Percentiles rank a stretch among this genome's conserved stretches.
Evolutionary conservation across 2,797 vertebrate genomes (phyloP).

Genomic region (Ficedula albicollis): DNA sequence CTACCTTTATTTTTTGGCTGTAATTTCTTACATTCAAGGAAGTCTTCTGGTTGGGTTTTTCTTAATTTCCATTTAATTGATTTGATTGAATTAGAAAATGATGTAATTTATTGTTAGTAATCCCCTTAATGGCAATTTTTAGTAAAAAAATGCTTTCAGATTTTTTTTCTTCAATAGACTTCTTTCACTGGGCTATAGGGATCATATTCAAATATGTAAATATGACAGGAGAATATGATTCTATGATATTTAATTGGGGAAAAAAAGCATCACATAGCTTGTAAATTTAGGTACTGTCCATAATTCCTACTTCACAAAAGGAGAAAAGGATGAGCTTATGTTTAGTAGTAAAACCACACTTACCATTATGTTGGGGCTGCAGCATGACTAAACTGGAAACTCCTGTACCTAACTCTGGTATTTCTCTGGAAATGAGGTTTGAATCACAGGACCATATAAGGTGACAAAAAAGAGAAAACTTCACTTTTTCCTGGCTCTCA

Average conservation of each 20-base stretch:
- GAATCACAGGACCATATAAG: not conserved
- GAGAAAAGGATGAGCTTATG: not conserved
- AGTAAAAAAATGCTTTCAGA: not conserved
- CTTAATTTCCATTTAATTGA: not conserved
- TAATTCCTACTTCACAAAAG: not conserved
- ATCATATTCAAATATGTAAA: not conserved
- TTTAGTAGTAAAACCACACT: not conserved
- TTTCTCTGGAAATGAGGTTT: constrained; percentile 24
- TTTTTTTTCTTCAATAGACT: not conserved
- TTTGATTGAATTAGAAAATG: not conserved
- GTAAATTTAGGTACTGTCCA: not conserved
- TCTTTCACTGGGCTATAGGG: not conserved
- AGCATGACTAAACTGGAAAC: constrained; percentile 6
- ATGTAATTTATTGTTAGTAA: not conserved
- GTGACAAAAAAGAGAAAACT: not conserved
- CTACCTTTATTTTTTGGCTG: not conserved
- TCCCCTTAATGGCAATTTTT: not conserved
- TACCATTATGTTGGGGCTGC: not conserved
- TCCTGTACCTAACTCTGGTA: constrained; percentile 2
- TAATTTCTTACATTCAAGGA: not conserved
- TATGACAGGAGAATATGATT: not conserved
- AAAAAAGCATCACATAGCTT: not conserved
- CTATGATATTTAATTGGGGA: not conserved
- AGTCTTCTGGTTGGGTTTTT: not conserved
- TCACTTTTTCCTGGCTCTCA: not conserved